Conservation (phyloP, 2,888 invertebrate species). For the Hypena proboscidalis region DNA sequence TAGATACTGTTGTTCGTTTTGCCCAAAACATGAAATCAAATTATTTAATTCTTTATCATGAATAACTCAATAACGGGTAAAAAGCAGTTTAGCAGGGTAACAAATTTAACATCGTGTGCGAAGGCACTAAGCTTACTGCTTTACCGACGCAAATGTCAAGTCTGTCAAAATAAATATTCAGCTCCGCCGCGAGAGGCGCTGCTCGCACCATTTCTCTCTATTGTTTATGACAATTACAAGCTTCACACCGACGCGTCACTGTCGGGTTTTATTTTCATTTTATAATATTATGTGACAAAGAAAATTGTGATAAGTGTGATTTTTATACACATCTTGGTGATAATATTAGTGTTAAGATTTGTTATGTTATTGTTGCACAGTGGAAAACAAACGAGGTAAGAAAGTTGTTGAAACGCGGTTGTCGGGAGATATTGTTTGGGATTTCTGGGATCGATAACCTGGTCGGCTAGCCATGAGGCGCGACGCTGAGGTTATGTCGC, state of each 20-base stretch:
- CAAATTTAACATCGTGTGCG: slow-evolving; percentile 8
- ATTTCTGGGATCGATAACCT: slow-evolving; percentile 83
- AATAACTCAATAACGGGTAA: too few species aligned
- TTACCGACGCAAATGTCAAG: slow-evolving; percentile 32
- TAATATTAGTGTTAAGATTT: slow-evolving; percentile 82
- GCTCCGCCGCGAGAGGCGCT: slow-evolving; percentile 49
- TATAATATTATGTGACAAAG: slow-evolving; percentile 77
- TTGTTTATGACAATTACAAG: slow-evolving; percentile 67
- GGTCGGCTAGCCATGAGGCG: slow-evolving; percentile 83
- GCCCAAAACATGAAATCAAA: too few species aligned
- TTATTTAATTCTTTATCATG: too few species aligned
- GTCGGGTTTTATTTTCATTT: slow-evolving; percentile 81
- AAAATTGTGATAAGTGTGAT: slow-evolving; percentile 84
- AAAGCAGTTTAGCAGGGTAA: too few species aligned
- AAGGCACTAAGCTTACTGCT: slow-evolving; percentile 23
- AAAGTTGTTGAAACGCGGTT: slow-evolving; percentile 51
- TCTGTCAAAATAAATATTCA: slow-evolving; percentile 36
- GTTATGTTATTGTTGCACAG: slow-evolving; percentile 79
- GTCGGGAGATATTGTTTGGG: slow-evolving; percentile 77
- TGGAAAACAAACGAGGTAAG: slow-evolving; percentile 81
- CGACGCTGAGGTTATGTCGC: slow-evolving; percentile 83
- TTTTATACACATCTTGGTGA: slow-evolving; percentile 82
- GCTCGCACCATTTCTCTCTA: slow-evolving; percentile 34
- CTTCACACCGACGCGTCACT: slow-evolving; percentile 80
- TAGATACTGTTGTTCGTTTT: too few species aligned